Percentiles rank a stretch among this genome's conserved stretches.
Evolutionary conservation across 2,113 vertebrate genomes (phyloP).

Genomic region (Malurus cyaneus): DNA sequence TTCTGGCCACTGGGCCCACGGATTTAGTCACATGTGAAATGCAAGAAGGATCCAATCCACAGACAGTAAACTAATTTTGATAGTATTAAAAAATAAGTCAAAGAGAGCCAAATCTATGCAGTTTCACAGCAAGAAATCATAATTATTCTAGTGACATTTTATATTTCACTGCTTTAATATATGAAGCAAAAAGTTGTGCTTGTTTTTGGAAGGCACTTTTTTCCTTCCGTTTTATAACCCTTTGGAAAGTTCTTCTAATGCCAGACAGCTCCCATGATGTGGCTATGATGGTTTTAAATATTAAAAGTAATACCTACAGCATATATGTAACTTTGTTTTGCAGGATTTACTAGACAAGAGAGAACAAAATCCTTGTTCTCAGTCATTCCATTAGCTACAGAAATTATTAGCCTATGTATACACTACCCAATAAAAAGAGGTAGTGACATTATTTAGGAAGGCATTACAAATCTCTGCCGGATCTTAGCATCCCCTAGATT

Average conservation of each 20-base stretch:
- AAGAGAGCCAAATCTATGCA: neutral
- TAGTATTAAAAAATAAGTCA: neutral
- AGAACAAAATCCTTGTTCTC: neutral
- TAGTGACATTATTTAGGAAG: neutral
- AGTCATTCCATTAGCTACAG: neutral
- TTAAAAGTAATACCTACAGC: neutral
- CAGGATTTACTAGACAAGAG: neutral
- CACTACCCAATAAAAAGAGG: neutral
- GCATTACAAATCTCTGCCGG: neutral
- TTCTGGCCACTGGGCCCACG: neutral
- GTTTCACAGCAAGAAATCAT: neutral
- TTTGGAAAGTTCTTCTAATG: neutral
- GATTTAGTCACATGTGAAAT: neutral
- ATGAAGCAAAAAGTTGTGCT: neutral
- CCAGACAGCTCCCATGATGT: neutral
- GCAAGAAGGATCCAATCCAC: neutral
- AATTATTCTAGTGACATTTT: neutral
- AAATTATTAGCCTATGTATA: neutral
- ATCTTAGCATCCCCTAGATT: neutral
- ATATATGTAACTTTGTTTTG: neutral
- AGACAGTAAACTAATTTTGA: constrained; percentile 1
- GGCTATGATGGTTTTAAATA: neutral
- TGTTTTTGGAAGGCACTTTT: neutral
- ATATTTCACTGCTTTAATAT: neutral
- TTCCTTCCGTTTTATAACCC: neutral